phyloP scores from a whole-genome alignment of 2,797 vertebrate species.

The Buceros bicornis region DNA sequence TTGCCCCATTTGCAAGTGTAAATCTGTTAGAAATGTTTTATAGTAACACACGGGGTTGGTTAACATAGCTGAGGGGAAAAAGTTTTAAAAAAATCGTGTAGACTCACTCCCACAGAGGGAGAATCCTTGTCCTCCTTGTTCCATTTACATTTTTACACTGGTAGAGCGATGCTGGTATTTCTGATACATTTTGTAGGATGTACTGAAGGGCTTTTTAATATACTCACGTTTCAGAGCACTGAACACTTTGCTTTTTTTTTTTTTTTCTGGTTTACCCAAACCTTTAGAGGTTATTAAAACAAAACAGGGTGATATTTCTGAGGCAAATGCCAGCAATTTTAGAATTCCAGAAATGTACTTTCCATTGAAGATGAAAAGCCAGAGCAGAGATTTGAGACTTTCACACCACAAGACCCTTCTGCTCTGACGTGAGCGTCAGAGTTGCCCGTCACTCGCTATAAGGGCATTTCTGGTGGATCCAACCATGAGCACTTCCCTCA shows the following conservation, averaged over 20 bases:
- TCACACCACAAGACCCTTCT: no score
- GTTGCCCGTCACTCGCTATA: accelerated
- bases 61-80: background rate
- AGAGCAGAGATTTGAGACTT: background rate
- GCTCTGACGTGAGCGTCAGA: background rate
- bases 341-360: background rate
- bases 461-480: background rate
- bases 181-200: background rate
- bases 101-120: slow-evolving; percentile 4
- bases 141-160: background rate
- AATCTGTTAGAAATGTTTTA: slow-evolving; percentile 10
- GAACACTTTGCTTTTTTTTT: background rate
- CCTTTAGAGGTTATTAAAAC: slow-evolving; percentile 37
- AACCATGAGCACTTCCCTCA: no score
- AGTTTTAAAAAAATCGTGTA: background rate
- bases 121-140: background rate
- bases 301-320: background rate
- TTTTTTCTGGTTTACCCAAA: background rate
- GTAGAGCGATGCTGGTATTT: background rate
- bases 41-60: slow-evolving; percentile 22
- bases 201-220: slow-evolving; percentile 33
- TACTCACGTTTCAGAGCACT: background rate
- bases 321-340: slow-evolving; percentile 33
- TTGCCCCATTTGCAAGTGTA: background rate
- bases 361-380: background rate